phyloP scores from a whole-genome alignment of 2,797 vertebrate species.

The Phalanger gymnotis region DNA sequence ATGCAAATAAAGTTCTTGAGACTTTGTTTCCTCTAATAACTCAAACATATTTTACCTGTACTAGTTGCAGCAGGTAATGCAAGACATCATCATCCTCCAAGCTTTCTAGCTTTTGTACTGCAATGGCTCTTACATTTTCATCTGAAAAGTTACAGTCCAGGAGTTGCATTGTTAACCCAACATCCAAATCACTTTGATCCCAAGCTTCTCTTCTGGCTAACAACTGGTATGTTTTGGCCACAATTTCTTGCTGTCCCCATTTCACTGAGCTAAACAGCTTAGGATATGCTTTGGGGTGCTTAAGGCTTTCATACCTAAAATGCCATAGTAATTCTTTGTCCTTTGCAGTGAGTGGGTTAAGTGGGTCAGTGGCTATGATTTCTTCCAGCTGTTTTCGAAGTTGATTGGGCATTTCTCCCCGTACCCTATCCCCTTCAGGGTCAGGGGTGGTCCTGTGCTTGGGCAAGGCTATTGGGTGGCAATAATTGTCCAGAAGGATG shows the following conservation, averaged over 20 bases:
- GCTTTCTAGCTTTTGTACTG: slow-evolving; percentile 96
- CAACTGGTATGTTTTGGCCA: slow-evolving; percentile 92
- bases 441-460: slow-evolving; percentile 89
- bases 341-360: slow-evolving; percentile 96
- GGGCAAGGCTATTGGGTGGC: slow-evolving; percentile 96
- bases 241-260: slow-evolving; percentile 96
- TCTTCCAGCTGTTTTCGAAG: slow-evolving; percentile 96
- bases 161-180: slow-evolving; percentile 97
- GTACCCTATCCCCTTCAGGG: slow-evolving; percentile 88
- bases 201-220: slow-evolving; percentile 92
- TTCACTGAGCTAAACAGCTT: slow-evolving; percentile 96
- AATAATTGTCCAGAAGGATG: slow-evolving; percentile 95
- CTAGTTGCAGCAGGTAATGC: slow-evolving; percentile 96
- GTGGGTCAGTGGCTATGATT: slow-evolving; percentile 94
- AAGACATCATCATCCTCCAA: slow-evolving; percentile 96
- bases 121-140: slow-evolving; percentile 95
- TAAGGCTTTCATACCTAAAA: slow-evolving; percentile 95
- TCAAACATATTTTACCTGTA: slow-evolving; percentile 89
- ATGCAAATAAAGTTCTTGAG: slow-evolving; percentile 64
- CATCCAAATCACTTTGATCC: slow-evolving; percentile 94
- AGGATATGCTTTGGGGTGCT: slow-evolving; percentile 95
- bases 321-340: slow-evolving; percentile 99
- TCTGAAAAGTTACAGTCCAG: slow-evolving; percentile 98
- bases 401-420: slow-evolving; percentile 97
- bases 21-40: not conserved